A percentile compares a stretch with the other conserved stretches of the same genome.
Conservation (phyloP, 2,888 invertebrate genomes). For the Chironomus riparius region DNA sequence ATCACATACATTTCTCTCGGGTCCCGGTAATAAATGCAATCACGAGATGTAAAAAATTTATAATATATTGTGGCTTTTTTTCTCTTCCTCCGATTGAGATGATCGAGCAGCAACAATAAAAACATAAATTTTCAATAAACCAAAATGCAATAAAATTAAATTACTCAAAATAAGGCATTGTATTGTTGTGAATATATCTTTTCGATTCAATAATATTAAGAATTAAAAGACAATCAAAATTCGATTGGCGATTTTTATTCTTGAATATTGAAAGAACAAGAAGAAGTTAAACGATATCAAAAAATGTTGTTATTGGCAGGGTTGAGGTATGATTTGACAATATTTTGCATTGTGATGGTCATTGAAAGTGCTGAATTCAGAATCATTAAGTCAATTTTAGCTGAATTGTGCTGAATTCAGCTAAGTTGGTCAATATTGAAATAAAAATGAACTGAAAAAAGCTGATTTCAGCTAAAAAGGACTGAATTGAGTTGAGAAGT, state of each 20-base stretch:
- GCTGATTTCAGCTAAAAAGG: too few relatives aligned
- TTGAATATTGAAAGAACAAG: neutral
- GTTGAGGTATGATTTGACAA: too few relatives aligned
- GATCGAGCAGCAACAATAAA: slow-evolving; percentile 21
- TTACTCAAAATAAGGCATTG: slow-evolving; percentile 20
- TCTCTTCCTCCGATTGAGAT: neutral
- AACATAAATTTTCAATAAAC: slow-evolving; percentile 17
- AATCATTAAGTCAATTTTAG: too few relatives aligned
- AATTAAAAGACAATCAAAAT: slow-evolving; percentile 26
- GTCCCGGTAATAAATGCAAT: neutral
- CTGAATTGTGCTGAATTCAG: too few relatives aligned
- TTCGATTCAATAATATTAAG: neutral
- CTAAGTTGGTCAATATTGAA: too few relatives aligned
- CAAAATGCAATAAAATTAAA: slow-evolving; percentile 24
- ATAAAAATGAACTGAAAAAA: too few relatives aligned
- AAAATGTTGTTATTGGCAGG: neutral
- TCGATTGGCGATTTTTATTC: slow-evolving; percentile 2
- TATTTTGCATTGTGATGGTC: too few relatives aligned
- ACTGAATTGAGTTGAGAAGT: too few relatives aligned
- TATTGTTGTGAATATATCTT: neutral
- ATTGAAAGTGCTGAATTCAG: too few relatives aligned
- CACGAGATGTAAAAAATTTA: neutral
- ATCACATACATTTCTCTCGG: neutral
- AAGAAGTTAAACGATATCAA: neutral
- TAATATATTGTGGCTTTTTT: too few relatives aligned